phyloP scores from a whole-genome alignment of 2,113 vertebrate genomes.

The Candoia aspera region DNA sequence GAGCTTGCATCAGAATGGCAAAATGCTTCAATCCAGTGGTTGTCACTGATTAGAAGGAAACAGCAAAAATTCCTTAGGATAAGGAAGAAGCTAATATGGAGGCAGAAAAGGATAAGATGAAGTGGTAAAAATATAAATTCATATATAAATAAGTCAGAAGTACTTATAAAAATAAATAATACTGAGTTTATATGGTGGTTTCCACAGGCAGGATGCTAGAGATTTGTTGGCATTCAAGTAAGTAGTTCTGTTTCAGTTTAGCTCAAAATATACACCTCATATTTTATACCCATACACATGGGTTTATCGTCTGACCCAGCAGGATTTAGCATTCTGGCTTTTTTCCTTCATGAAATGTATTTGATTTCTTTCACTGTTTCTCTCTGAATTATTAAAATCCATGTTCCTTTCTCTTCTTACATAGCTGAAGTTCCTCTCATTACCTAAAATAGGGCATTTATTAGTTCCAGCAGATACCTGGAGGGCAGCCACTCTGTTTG shows the following conservation, averaged over 20 bases:
- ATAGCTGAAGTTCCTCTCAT: constrained; percentile 1
- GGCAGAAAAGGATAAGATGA: not conserved
- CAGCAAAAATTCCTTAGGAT: not conserved
- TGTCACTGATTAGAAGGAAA: not conserved
- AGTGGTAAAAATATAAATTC: not conserved
- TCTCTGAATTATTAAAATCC: constrained; percentile 12
- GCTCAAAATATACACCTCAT: not conserved
- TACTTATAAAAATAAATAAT: not conserved
- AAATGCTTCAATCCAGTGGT: not conserved
- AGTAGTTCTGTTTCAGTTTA: not conserved
- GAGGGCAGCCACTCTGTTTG: constrained; percentile 5
- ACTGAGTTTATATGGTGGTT: not conserved
- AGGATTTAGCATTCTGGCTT: constrained; percentile 1
- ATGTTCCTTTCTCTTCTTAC: constrained; percentile 6
- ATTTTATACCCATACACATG: not conserved
- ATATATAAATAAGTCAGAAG: not conserved
- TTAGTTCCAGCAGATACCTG: constrained; percentile 15
- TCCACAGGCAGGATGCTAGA: not conserved
- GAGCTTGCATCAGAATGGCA: not conserved
- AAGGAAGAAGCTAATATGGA: not conserved
- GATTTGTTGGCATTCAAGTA: not conserved
- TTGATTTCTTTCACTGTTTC: constrained; percentile 17
- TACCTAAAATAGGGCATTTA: constrained; percentile 14
- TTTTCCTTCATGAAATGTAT: constrained; percentile 9
- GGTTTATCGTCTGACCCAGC: not conserved